These are phyloP conservation scores for Dioctria rufipes DNA, from an alignment of 2,888 invertebrate genomes.

Conservation along the genomic window DNA sequence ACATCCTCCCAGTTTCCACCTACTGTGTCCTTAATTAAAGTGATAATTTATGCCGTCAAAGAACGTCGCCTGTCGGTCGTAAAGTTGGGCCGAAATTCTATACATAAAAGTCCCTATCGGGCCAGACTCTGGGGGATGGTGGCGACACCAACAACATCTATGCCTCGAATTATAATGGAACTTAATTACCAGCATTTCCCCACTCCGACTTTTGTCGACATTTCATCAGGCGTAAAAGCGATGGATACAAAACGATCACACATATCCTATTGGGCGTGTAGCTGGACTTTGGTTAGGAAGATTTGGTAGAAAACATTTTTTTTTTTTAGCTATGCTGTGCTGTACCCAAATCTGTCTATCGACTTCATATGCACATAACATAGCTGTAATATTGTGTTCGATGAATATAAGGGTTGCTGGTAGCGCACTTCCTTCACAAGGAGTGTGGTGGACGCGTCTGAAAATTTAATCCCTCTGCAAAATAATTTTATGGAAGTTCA, in stretches of 20 bases:
- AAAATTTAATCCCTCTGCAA: conserved; percentile 47
- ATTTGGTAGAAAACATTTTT: neutral
- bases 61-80: conserved; percentile 35
- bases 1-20: conserved; percentile 32
- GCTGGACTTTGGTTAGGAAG: conserved; percentile 1
- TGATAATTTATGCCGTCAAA: conserved; percentile 54
- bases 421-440: neutral
- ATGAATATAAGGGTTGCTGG: conserved; percentile 32
- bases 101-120: conserved; percentile 29
- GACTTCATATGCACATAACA: conserved; percentile 14
- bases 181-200: conserved; percentile 53
- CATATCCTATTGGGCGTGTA: conserved; percentile 23
- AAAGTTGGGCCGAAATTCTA: conserved; percentile 10
- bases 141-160: conserved; percentile 28
- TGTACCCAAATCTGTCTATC: conserved; percentile 10
- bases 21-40: conserved; percentile 55
- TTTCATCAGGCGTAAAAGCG: conserved; percentile 50
- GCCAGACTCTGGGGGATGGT: neutral
- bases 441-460: conserved; percentile 33
- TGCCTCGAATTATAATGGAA: conserved; percentile 53
- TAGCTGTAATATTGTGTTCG: neutral
- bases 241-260: conserved; percentile 49
- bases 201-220: conserved; percentile 21
- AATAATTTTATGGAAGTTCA: conserved; percentile 51
- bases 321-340: neutral